Evolutionary conservation across 1,140 invertebrate genomes (phyloP), one percentile per base, ranked within the genome.

Genomic region (Sesamia nonagrioides): DNA sequence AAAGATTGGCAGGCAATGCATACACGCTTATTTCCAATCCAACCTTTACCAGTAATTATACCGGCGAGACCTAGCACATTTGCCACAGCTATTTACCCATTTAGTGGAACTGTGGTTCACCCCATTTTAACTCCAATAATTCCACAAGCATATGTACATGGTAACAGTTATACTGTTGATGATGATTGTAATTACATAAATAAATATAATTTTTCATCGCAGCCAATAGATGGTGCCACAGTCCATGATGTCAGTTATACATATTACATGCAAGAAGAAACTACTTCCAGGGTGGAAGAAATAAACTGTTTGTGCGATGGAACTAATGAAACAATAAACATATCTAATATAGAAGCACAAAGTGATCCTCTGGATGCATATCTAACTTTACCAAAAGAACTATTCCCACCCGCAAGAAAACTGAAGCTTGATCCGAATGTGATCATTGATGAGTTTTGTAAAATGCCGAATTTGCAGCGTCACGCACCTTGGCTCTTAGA

Each of bases 391-490:
- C 88, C 91, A 21, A 88, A 84, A 77, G 84, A 87, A 45, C 45
- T 90, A 21, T 93, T 93, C 83, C 90, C 89, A 15, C 52, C 79
- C 27, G 75, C 90, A 45, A 86, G 80, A 60, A 88, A 78, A 78
- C 45, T 88, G 1, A 9, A 75, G 37, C 33, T 92, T 4, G 86
- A 93, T 78, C 89, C 92, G 6, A 94, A 94, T 88, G 69, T 82
- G 6, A 78, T 94, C 6, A 92, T 94, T 81, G 89, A 94, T 83
- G 88, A 86, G 27, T 89, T 92, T 71, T 94, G 91, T 71, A 87
- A 88, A 82, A 21, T 90, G 33, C n/a, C 60, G 6, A 84, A 86
- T 78, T 54, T 90, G 37, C 40, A 66, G 27, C 80, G 85, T 60
- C 86, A 91, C 79, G 61, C 75, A 11, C 63, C 82, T 40, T 92